phyloP scores from a whole-genome alignment of 2,113 vertebrate species.

The Salvelinus namaycush region DNA sequence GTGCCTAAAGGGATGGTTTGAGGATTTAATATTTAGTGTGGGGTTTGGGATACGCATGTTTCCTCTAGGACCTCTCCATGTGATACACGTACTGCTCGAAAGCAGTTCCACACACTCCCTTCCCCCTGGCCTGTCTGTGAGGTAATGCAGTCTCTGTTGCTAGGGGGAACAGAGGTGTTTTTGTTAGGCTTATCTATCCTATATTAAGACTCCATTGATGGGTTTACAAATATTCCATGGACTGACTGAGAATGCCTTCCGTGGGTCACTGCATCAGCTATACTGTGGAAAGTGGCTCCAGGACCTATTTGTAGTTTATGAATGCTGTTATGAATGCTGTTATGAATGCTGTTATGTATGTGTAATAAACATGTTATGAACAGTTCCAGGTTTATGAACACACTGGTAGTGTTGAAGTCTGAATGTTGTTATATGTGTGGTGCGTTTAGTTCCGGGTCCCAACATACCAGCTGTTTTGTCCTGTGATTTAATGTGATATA shows the following conservation, averaged over 20 bases:
- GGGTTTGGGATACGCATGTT: no score
- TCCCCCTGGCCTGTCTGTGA: neutral
- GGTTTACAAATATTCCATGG: neutral
- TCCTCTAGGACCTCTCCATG: neutral
- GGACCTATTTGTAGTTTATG: neutral
- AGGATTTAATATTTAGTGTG: no score
- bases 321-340: neutral
- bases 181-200: neutral
- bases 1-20: neutral
- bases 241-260: neutral
- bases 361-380: neutral
- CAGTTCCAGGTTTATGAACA: neutral
- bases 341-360: neutral
- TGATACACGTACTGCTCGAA: neutral
- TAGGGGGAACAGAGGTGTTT: conserved; percentile 8
- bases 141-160: conserved; percentile 1
- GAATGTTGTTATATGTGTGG: neutral
- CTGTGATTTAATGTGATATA: neutral
- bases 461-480: no score
- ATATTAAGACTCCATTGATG: neutral
- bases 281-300: neutral
- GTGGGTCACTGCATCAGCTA: neutral
- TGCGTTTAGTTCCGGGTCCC: neutral
- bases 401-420: neutral
- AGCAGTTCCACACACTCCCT: neutral